Evolutionary conservation across 2,888 invertebrate species (phyloP), one percentile per base, ranked within the genome.

Genomic region (Encarsia formosa): DNA sequence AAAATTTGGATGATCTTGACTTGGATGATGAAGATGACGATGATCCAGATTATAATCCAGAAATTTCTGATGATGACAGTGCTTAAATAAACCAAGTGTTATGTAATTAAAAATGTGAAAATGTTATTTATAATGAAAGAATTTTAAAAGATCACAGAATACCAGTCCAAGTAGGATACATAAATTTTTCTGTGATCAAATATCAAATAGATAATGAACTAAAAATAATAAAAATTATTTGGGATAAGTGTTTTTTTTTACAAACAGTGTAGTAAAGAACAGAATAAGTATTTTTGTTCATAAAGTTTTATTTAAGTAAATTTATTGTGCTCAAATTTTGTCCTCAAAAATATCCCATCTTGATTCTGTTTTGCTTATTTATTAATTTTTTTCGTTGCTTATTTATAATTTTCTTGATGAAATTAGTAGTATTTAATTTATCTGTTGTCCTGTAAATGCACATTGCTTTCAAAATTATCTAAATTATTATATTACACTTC

Each of bases 1-100:
- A 93, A 82, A 88, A 91, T 71, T 73, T 92, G 63, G 91, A 90
- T 60, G 91, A 91, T 68, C 76, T 91, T 46, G 91, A 90, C 63
- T 78, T 87, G 42, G 79, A 78, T 56, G 83, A 84, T 57, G 85
- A 86, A 40, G 81, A 81, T 56, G 79, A 81, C 11, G 76, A 78
- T 61, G 80, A 78, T 58, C 65, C 68, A 61, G 86, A 87, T 70
- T 87, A 83, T 72, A 83, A 77, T 65, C 77, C 77, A 31, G 66
- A 67, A 49, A 65, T 66, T 58, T 68, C 69, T 9, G 66, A 70
- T 23, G 66, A 70, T 52, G n/a, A n/a, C n/a, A 70, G 70, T 65
- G 65, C 63, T 60, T 69, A 64, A 63, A 61, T 59, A 22, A 49
- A 49, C 45, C 11, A 34, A 46, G 35, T 49, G 52, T 50, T 47